These are phyloP conservation scores for Brassicogethes aeneus DNA, from an alignment of 2,888 invertebrate species.

Conservation along the genomic window DNA sequence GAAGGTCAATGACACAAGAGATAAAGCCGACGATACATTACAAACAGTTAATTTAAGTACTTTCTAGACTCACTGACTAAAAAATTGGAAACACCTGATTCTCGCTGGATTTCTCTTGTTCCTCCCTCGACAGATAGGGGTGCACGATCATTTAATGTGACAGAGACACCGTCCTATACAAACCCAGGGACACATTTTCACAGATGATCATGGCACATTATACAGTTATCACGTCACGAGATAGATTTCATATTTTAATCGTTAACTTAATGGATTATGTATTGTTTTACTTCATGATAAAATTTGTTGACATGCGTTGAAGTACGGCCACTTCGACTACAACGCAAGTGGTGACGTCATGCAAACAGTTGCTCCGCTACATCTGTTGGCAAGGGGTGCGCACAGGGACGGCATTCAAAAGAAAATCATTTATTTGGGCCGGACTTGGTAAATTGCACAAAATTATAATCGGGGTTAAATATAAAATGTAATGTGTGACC, in stretches of 20 bases:
- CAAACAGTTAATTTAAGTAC: no score
- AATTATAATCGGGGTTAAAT: neutral
- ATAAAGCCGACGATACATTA: neutral
- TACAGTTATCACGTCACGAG: no score
- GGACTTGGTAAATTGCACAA: neutral
- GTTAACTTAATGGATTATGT: no score
- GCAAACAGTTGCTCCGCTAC: slow-evolving; percentile 6
- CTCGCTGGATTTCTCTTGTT: neutral
- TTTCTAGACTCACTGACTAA: no score
- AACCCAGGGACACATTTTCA: slow-evolving; percentile 6
- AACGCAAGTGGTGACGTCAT: slow-evolving; percentile 8
- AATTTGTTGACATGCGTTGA: slow-evolving; percentile 6
- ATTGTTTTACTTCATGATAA: neutral
- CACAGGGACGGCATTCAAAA: slow-evolving; percentile 8
- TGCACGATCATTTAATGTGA: neutral
- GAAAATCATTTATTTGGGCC: no score
- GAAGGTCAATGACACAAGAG: neutral
- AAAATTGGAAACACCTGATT: neutral
- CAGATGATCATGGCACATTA: slow-evolving; percentile 5
- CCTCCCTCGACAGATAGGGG: neutral
- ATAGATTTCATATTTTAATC: no score
- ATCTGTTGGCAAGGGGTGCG: slow-evolving; percentile 8
- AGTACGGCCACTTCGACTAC: slow-evolving; percentile 4
- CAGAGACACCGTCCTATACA: slow-evolving; percentile 6
- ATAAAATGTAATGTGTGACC: neutral